These are phyloP conservation scores for Noctua comes DNA, from an alignment of 2,888 invertebrate genomes.

Conservation along the genomic window DNA sequence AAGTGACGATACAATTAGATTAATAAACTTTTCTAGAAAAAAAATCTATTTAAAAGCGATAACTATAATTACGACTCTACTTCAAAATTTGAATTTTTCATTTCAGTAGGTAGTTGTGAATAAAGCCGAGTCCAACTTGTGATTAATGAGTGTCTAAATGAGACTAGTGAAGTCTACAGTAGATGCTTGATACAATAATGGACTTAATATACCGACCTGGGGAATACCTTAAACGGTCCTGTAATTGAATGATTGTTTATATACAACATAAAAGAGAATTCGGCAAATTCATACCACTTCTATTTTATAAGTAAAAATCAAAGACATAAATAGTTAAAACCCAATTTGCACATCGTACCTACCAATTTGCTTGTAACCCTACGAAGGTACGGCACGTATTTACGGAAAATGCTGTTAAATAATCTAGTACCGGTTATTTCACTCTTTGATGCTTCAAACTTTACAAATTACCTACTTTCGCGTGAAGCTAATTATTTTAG, in stretches of 20 bases:
- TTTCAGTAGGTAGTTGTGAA: neutral
- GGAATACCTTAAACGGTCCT: neutral
- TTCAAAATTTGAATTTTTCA: neutral
- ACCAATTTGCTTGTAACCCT: neutral
- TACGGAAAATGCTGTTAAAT: slow-evolving; percentile 20
- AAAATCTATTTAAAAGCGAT: neutral
- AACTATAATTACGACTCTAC: neutral
- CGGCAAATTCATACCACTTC: neutral
- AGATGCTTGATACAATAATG: neutral
- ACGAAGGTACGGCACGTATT: neutral
- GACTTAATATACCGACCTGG: neutral
- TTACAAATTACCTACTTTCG: slow-evolving; percentile 18
- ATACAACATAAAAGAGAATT: neutral
- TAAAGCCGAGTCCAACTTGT: neutral
- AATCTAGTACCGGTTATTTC: slow-evolving; percentile 25
- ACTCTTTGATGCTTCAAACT: slow-evolving; percentile 29
- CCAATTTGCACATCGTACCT: neutral
- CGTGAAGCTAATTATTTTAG: slow-evolving; percentile 29
- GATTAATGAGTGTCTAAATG: neutral
- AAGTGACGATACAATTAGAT: neutral
- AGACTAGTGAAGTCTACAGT: neutral
- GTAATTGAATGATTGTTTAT: neutral
- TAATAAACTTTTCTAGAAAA: neutral
- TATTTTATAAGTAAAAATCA: neutral
- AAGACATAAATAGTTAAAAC: neutral